These are phyloP conservation scores for Clarias pachynema DNA, from an alignment of 2,797 vertebrate species.

Conservation along the genomic window DNA sequence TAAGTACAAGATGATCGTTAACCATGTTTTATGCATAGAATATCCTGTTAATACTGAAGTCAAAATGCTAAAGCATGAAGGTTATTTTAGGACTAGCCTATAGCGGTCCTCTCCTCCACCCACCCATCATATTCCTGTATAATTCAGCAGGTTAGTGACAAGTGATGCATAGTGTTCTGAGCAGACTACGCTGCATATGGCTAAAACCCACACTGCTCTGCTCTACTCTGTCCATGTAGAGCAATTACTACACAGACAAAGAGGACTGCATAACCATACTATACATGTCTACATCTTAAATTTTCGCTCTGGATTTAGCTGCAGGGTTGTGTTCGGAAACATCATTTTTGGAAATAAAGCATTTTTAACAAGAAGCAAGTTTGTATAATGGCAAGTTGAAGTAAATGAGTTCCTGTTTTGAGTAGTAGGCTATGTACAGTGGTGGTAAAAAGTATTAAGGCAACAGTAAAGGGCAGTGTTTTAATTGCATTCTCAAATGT, in stretches of 20 bases:
- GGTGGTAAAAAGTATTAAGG: too few species aligned
- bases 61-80: constrained; percentile 15
- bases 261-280: not conserved
- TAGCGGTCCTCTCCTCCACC: constrained; percentile 28
- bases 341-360: not conserved
- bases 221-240: constrained; percentile 16
- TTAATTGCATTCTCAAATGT: too few species aligned
- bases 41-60: constrained; percentile 8
- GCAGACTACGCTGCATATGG: not conserved
- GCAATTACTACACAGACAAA: constrained; percentile 13
- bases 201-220: constrained; percentile 21
- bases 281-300: not conserved
- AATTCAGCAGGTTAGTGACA: constrained; percentile 44
- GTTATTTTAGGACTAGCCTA: constrained; percentile 47
- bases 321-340: not conserved
- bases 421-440: too few species aligned
- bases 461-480: too few species aligned
- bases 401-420: not conserved
- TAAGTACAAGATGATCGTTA: not conserved
- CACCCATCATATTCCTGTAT: constrained; percentile 43
- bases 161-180: constrained; percentile 30
- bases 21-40: not conserved
- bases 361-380: not conserved
- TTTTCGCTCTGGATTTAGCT: not conserved
- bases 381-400: not conserved